Percentiles rank a stretch among this genome's conserved stretches.
Evolutionary conservation across 2,113 vertebrate genomes (phyloP).

Genomic region (Addax nasomaculatus): DNA sequence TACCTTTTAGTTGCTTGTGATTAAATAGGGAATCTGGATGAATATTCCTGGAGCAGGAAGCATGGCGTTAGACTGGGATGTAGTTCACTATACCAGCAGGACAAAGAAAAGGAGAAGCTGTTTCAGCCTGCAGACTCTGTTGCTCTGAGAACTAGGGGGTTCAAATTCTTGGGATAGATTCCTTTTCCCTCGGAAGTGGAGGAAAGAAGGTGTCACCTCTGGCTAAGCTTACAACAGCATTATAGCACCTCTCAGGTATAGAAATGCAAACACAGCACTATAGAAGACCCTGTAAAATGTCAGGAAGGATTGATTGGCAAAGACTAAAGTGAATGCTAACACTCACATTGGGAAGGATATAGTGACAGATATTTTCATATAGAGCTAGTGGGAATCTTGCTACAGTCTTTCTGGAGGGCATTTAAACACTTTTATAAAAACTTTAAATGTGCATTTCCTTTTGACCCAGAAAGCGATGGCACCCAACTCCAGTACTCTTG

Average conservation of each 20-base stretch:
- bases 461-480: background rate
- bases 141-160: background rate
- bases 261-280: background rate
- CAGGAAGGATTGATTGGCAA: background rate
- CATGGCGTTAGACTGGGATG: background rate
- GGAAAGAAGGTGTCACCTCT: background rate
- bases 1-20: background rate
- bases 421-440: background rate
- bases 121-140: background rate
- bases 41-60: background rate
- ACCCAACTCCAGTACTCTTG: too few species aligned
- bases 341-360: background rate
- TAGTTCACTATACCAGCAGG: background rate
- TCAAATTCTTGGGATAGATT: background rate
- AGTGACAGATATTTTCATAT: background rate
- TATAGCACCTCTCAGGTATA: background rate
- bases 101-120: background rate
- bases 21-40: background rate
- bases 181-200: background rate
- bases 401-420: background rate
- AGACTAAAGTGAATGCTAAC: background rate
- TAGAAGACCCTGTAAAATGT: conserved; percentile 1
- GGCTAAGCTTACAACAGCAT: background rate
- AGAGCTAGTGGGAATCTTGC: background rate
- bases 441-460: conserved; percentile 1